Evolutionary conservation across 2,888 invertebrate species (phyloP), one percentile per base, ranked within the genome.

Genomic region (Mesochorus sp.): DNA sequence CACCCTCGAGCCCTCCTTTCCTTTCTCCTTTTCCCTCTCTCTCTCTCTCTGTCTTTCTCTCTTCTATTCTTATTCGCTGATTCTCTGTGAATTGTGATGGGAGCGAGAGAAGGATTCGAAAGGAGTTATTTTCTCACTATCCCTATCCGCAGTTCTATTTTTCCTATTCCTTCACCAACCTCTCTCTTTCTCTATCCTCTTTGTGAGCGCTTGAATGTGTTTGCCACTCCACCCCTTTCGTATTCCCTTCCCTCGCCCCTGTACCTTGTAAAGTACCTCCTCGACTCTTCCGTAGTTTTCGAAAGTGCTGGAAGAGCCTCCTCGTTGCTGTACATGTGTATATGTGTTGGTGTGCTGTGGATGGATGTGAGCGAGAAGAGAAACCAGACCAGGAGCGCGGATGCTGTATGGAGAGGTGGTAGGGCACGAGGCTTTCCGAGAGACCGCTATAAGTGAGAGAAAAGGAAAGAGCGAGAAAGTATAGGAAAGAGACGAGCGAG

Each of bases 181-280:
- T n/a, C 31, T 55, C 31, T 31, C 42, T 44, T n/a, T 21, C 55
- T 72, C 24, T 59, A 12, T 44, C 55, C 19, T 34, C 26, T 39
- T 26, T 39, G 21, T 26, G 28, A n/a, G 14, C 8, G 53, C 28
- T 47, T 59, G 73, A 73, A 57, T 66, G 57, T 59, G 57, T 59
- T 28, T 19, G 34, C 34, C 37, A 21, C 34, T 21, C 14, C 14
- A 17, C 12, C 26, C 21, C 51, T 28, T 14, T 31, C 55, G 19
- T 14, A 42, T 42, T 24, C 57, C 44, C 21, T 3, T 6, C 71
- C 19, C 17, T 12, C 49, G 10, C 42, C 14, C 34, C 42, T 62
- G 62, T 57, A 74, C 74, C 51, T 59, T 44, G 74, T 61, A 67
- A 74, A 74, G 74, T 67, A 61, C 74, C 59, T 74, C 66, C 59